Conservation (phyloP, 92 coral and sea anemone species). For the Hydrozoanthus gracilis region DNA sequence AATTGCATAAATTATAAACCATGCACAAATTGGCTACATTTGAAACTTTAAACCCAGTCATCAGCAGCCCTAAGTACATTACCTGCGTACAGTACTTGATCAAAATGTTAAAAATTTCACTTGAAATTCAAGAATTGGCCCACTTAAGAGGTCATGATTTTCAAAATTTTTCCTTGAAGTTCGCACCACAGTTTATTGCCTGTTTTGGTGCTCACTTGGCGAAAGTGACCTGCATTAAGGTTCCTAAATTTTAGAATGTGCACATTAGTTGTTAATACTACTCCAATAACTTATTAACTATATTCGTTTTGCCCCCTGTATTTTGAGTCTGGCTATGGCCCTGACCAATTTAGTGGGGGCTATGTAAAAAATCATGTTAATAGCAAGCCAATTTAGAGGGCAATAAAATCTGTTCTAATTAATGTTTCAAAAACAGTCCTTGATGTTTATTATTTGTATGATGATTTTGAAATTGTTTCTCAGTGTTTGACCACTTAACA, state of each 20-base stretch:
- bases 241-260: neutral
- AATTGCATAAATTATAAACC: too few relatives aligned
- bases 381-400: neutral
- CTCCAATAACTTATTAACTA: too few relatives aligned
- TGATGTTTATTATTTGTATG: neutral
- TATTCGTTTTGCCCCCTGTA: too few relatives aligned
- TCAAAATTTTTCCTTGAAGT: neutral
- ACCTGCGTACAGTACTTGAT: too few relatives aligned
- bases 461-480: neutral
- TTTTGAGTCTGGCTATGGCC: too few relatives aligned
- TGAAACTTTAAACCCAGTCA: too few relatives aligned
- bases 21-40: too few relatives aligned
- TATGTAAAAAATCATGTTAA: neutral
- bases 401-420: neutral
- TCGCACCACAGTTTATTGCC: neutral
- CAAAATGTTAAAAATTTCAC: too few relatives aligned
- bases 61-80: too few relatives aligned
- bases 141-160: neutral
- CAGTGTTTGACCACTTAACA: constrained; percentile 1
- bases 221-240: constrained; percentile 1
- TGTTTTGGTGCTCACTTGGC: neutral
- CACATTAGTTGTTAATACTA: too few relatives aligned
- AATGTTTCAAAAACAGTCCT: neutral
- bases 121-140: neutral
- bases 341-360: constrained; percentile 1